These are phyloP conservation scores for Carettochelys insculpta DNA, from an alignment of 2,113 vertebrate species.

Conservation along the genomic window DNA sequence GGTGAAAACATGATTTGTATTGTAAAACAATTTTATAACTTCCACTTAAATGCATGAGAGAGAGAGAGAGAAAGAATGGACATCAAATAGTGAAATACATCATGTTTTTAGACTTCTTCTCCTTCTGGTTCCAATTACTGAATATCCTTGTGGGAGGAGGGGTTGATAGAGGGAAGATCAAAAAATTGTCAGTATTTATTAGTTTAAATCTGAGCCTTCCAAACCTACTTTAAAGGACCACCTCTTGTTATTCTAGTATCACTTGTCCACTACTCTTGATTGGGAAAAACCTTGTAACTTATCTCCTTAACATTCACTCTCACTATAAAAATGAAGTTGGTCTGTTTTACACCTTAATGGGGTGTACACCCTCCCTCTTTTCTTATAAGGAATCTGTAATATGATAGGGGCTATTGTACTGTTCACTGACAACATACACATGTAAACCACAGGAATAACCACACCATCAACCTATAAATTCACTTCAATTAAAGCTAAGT, in stretches of 20 bases:
- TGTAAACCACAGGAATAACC: background rate
- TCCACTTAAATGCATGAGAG: background rate
- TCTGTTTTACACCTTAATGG: background rate
- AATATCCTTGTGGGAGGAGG: background rate
- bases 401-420: accelerated
- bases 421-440: background rate
- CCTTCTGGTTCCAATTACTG: background rate
- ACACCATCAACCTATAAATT: background rate
- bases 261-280: background rate
- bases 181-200: background rate
- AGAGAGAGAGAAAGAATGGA: background rate
- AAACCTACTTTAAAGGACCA: background rate
- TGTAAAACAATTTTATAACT: background rate
- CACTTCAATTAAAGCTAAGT: background rate
- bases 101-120: background rate
- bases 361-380: background rate
- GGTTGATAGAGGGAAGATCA: background rate
- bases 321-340: background rate
- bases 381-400: background rate
- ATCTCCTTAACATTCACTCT: background rate
- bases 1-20: background rate
- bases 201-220: background rate
- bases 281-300: background rate
- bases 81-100: background rate
- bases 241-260: background rate